Base-by-base conservation (phyloP, 1,140 invertebrate species). In the Cydia fagiglandana region DNA sequence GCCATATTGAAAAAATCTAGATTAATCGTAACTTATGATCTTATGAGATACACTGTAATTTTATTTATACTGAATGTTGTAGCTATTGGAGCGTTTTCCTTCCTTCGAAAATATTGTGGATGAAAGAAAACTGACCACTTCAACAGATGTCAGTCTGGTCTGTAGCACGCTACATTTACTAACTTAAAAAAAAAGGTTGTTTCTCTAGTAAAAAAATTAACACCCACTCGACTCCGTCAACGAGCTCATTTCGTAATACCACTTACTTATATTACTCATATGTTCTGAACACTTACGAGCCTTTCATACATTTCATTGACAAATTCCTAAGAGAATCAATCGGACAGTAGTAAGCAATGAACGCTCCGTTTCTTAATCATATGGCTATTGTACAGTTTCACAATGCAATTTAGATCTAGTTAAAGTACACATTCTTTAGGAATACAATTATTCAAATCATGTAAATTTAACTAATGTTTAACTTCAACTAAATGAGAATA, bases 1-100 rank as follows among this genome's bases (percentile, higher is more conserved):
- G 91, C 91, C 91, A 91, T 93, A 92, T 90, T 93, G 89, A 93
- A 93, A 93, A 93, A 93, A 82, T 86, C 89, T 93, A 92, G 86
- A 91, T 93, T 93, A 92, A 89, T 87, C 84, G 84, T 91, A 91
- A 92, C 91, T 91, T 92, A 91, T 91, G 73, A 89, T 88, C 89
- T 91, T 91, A 93, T 87, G 88, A 93, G 88, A 92, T 93, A 93
- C 89, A 92, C 90, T 91, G 89, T 90, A 92, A 93, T 91, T 24
- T 24, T 24, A 24, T 24, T 91, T 93, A 91, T 89, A 93, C 86
- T 91, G 89, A 86, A 86, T 83, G 80, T 82, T 85, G 81, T 84
- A 86, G 90, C 92, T 93, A 93, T 89, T 86, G 89, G 92, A 93
- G 91, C 91, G 85, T 89, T 91, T 91, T 84, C 86, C 80, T 80